phyloP scores from a whole-genome alignment of 2,797 vertebrate species.

The Coregonus ussuriensis region DNA sequence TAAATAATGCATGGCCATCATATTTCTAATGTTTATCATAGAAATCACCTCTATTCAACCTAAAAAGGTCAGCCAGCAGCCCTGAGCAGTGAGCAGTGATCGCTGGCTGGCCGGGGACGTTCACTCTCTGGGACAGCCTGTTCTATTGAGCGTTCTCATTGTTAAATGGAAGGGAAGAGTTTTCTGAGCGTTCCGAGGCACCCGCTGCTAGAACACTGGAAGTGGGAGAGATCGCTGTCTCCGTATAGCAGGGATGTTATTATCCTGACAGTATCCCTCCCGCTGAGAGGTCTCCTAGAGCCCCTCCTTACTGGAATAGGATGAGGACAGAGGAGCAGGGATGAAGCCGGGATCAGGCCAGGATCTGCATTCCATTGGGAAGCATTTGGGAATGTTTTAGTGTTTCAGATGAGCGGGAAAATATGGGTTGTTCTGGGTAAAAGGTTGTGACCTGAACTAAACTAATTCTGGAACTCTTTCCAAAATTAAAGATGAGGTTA shows the following conservation, averaged over 20 bases:
- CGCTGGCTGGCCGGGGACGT: not conserved
- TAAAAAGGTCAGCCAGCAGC: slow-evolving; percentile 21
- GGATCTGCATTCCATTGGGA: not conserved
- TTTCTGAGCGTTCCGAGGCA: slow-evolving; percentile 9
- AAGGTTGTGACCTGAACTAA: not conserved
- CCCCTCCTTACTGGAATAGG: not conserved
- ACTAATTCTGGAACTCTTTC: no score
- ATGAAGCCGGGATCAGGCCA: not conserved
- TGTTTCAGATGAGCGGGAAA: not conserved
- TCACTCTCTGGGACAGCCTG: slow-evolving; percentile 17
- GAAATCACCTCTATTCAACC: not conserved
- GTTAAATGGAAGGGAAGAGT: slow-evolving; percentile 28
- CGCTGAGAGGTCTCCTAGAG: not conserved
- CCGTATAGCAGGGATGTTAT: slow-evolving; percentile 33
- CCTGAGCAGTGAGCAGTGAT: slow-evolving; percentile 18
- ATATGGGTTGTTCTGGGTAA: not conserved
- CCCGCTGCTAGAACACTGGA: not conserved
- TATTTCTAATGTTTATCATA: no score
- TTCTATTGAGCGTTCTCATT: slow-evolving; percentile 41
- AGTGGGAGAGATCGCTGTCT: slow-evolving; percentile 9
- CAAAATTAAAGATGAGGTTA: no score
- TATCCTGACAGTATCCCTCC: slow-evolving; percentile 38
- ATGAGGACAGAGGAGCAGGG: not conserved
- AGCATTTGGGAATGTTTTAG: not conserved
- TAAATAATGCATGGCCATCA: no score